Evolutionary conservation across 2,113 vertebrate species (phyloP).

Genomic region (Pluvialis apricaria): DNA sequence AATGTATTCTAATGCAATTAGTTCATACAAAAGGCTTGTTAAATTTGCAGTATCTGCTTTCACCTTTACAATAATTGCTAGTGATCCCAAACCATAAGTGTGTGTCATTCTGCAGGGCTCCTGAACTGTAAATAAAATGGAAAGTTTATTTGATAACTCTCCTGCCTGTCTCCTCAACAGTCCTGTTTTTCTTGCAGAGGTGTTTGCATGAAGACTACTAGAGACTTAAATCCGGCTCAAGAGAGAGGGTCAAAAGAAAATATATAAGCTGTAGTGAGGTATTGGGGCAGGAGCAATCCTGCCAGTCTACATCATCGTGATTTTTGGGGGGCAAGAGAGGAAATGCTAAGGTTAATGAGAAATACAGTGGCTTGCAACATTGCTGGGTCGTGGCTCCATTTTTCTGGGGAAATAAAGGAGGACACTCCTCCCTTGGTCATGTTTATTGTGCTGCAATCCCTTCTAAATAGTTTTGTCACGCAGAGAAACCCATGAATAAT

Average conservation of each 20-base stretch:
- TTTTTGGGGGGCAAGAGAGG: background rate
- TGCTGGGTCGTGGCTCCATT: background rate
- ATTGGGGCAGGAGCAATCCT: background rate
- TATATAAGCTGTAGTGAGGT: background rate
- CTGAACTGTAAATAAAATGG: slow-evolving; percentile 62
- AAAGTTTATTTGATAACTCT: slow-evolving; percentile 47
- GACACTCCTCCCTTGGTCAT: background rate
- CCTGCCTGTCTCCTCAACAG: background rate
- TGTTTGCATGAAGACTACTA: background rate
- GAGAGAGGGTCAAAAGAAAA: background rate
- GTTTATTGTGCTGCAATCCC: background rate
- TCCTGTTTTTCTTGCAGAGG: background rate
- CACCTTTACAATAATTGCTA: slow-evolving; percentile 72
- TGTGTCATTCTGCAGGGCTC: slow-evolving; percentile 43
- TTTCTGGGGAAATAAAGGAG: background rate
- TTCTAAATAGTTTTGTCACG: slow-evolving; percentile 31
- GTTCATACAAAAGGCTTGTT: slow-evolving; percentile 90
- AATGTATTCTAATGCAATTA: slow-evolving; percentile 95
- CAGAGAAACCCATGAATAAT: slow-evolving; percentile 3
- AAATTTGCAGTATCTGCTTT: slow-evolving; percentile 83
- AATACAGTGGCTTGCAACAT: background rate
- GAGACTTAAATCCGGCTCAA: background rate
- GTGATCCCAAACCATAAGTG: slow-evolving; percentile 59
- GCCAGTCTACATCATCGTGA: background rate
- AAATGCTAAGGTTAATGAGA: background rate